Evolutionary conservation across 2,797 vertebrate genomes (phyloP).

Genomic region (Peromyscus attwateri): DNA sequence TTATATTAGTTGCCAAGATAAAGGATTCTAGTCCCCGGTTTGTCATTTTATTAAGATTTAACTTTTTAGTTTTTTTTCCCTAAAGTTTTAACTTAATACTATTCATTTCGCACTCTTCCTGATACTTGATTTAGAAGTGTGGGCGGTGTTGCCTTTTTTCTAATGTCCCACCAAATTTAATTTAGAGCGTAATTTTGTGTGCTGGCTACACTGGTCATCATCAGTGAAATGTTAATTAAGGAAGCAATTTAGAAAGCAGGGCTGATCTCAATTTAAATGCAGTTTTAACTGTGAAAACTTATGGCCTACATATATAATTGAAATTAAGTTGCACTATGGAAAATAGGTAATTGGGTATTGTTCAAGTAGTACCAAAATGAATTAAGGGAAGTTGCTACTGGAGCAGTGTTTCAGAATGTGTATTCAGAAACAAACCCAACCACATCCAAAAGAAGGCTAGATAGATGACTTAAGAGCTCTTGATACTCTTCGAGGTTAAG

Average conservation of each 20-base stretch:
- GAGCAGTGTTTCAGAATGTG: constrained; percentile 38
- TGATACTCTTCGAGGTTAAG: neutral
- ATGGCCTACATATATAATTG: constrained; percentile 54
- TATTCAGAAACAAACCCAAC: neutral
- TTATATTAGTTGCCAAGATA: neutral
- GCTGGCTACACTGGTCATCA: constrained; percentile 12
- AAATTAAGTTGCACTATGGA: constrained; percentile 57
- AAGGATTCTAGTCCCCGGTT: neutral
- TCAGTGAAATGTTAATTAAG: constrained; percentile 71
- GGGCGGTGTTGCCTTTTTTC: constrained; percentile 43
- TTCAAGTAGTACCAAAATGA: constrained; percentile 21
- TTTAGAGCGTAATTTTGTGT: constrained; percentile 57
- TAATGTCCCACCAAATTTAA: constrained; percentile 62
- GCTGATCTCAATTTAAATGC: constrained; percentile 47
- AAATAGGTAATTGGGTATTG: constrained; percentile 60
- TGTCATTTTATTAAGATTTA: constrained; percentile 19
- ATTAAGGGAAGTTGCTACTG: constrained; percentile 27
- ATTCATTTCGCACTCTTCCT: neutral
- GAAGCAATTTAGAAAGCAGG: constrained; percentile 65
- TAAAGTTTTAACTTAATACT: constrained; percentile 37
- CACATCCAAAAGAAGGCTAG: neutral
- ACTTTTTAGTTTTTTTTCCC: constrained; percentile 27
- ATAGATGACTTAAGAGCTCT: neutral
- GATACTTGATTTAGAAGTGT: constrained; percentile 50
- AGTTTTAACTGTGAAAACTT: constrained; percentile 68